A percentile compares a stretch with the other conserved stretches of the same genome.
Conservation (phyloP, 1,140 invertebrate species). For the Acromyrmex echinatior region DNA sequence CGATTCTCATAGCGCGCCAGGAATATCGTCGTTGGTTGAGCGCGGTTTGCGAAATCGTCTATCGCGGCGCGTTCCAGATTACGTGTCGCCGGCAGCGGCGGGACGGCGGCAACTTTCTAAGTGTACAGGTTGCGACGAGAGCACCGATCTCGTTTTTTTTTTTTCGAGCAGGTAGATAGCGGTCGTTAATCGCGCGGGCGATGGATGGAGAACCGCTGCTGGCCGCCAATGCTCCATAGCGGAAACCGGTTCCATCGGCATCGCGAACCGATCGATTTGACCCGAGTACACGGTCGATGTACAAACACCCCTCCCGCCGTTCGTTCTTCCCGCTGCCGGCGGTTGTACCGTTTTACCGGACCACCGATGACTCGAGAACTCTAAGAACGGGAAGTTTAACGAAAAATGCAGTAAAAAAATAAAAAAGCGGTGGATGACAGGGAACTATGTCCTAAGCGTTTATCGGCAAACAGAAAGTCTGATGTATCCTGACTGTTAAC, state of each 20-base stretch:
- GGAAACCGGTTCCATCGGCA: constrained; percentile 71
- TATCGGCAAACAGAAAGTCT: constrained; percentile 5
- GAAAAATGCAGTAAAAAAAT: constrained; percentile 39
- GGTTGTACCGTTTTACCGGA: constrained; percentile 68
- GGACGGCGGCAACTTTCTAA: constrained; percentile 67
- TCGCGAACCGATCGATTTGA: constrained; percentile 73
- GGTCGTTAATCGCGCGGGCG: constrained; percentile 55
- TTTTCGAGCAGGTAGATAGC: constrained; percentile 39
- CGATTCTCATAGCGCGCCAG: not conserved
- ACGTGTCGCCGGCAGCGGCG: constrained; percentile 42
- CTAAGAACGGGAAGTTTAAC: not conserved
- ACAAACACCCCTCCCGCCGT: constrained; percentile 40
- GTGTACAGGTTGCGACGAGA: constrained; percentile 53
- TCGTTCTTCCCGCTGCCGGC: not conserved
- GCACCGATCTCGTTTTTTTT: constrained; percentile 51
- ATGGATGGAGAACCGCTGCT: constrained; percentile 71
- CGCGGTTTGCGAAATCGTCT: constrained; percentile 41
- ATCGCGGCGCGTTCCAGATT: constrained; percentile 69
- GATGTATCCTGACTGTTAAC: not conserved
- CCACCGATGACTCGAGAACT: constrained; percentile 31
- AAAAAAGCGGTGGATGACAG: not conserved
- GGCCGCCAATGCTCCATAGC: constrained; percentile 65
- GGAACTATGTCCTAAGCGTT: not conserved
- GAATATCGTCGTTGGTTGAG: constrained; percentile 14
- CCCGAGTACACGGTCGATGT: constrained; percentile 60